phyloP scores from a whole-genome alignment of 2,797 vertebrate genomes.

The Australoheros facetus region DNA sequence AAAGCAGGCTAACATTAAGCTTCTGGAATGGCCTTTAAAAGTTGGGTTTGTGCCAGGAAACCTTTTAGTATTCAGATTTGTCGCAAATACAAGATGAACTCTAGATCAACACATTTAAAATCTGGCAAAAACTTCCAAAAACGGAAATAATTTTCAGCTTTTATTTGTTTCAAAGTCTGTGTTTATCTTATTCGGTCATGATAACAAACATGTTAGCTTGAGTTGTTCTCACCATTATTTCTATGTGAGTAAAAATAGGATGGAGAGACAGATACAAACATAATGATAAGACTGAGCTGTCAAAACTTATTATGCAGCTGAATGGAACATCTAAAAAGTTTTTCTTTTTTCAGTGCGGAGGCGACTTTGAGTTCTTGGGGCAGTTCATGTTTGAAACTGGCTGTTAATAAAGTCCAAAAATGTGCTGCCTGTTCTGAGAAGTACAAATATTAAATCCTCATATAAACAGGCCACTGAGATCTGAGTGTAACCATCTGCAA shows the following conservation, averaged over 20 bases:
- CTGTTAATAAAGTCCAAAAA: slow-evolving; percentile 20
- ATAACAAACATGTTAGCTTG: neutral
- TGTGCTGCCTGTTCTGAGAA: neutral
- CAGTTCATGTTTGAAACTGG: slow-evolving; percentile 21
- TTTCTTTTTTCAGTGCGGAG: slow-evolving; percentile 3
- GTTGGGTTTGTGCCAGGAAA: too few species aligned
- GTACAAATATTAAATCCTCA: neutral
- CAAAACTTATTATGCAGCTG: slow-evolving; percentile 21
- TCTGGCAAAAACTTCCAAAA: neutral
- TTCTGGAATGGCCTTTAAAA: too few species aligned
- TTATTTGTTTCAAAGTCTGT: neutral
- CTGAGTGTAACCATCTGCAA: slow-evolving; percentile 5
- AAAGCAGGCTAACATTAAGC: too few species aligned
- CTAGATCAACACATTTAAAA: neutral
- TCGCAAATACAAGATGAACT: neutral
- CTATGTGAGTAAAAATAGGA: neutral
- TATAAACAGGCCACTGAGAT: slow-evolving; percentile 1
- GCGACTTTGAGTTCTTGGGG: slow-evolving; percentile 18
- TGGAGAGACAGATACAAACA: slow-evolving; percentile 5
- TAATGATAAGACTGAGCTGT: slow-evolving; percentile 31
- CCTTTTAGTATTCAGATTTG: neutral
- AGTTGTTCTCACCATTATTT: neutral
- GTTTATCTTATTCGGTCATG: neutral
- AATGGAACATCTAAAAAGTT: slow-evolving; percentile 18
- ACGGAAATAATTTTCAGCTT: neutral